Conservation (phyloP, 2,888 invertebrate species). For the Ophioninae sp. region DNA sequence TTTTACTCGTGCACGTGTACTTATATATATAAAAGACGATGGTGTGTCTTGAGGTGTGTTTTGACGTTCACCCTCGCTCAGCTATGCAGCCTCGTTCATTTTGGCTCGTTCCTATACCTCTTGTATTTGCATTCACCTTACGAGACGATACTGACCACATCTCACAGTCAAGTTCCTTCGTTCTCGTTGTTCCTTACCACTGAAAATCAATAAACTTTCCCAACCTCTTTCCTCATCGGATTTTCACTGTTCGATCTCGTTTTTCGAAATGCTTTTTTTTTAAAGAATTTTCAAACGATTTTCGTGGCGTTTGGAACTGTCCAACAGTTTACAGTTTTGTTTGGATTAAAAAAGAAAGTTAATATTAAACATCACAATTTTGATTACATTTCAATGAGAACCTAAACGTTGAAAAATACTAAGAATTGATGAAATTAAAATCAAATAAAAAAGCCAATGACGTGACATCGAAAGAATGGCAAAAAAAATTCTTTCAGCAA, state of each 20-base stretch:
- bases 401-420: too few relatives aligned
- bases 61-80: constrained; percentile 78
- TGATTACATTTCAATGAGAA: too few relatives aligned
- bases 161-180: constrained; percentile 16
- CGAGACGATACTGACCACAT: constrained; percentile 13
- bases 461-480: too few relatives aligned
- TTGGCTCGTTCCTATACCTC: constrained; percentile 36
- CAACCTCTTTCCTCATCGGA: background rate
- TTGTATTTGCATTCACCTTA: constrained; percentile 28
- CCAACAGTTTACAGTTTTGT: too few relatives aligned
- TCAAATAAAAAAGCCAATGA: too few relatives aligned
- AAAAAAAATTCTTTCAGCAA: too few relatives aligned
- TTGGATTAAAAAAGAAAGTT: too few relatives aligned
- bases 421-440: too few relatives aligned
- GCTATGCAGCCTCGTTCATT: constrained; percentile 65
- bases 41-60: constrained; percentile 74
- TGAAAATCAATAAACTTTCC: constrained; percentile 1
- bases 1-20: constrained; percentile 3
- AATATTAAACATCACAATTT: too few relatives aligned
- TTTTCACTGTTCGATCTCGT: background rate
- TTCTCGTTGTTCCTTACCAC: background rate
- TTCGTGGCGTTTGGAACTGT: too few relatives aligned
- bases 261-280: too few relatives aligned
- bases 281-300: too few relatives aligned
- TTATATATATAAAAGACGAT: background rate